Conservation (phyloP, 1,140 invertebrate species). For the Ephestia elutella region DNA sequence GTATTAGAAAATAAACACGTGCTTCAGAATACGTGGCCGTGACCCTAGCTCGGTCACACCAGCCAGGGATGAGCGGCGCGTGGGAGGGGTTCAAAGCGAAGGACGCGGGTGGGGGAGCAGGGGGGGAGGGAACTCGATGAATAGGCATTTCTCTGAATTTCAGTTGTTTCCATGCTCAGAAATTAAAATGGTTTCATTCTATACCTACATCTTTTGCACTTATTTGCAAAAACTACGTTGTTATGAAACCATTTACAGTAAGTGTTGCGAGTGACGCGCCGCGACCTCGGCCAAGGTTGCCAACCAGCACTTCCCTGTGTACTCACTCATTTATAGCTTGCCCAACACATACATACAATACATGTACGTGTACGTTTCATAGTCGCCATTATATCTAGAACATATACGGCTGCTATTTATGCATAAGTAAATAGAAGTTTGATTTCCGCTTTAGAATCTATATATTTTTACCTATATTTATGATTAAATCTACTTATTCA, state of each 20-base stretch:
- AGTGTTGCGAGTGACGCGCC: conserved; percentile 59
- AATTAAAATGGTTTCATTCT: conserved; percentile 19
- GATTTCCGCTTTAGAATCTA: background rate
- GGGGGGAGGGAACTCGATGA: conserved; percentile 9
- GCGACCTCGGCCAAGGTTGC: conserved; percentile 68
- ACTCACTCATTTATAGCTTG: conserved; percentile 54
- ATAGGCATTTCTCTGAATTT: conserved; percentile 30
- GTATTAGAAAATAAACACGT: conserved; percentile 26
- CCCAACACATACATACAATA: conserved; percentile 28
- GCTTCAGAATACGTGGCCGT: conserved; percentile 47
- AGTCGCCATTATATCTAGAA: conserved; percentile 11
- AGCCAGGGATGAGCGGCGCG: conserved; percentile 27
- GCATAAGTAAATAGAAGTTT: background rate
- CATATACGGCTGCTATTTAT: background rate
- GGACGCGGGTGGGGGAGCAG: conserved; percentile 12
- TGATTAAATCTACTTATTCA: too few relatives aligned
- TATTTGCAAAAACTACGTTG: conserved; percentile 11
- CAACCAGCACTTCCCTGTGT: conserved; percentile 63
- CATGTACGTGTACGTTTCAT: background rate
- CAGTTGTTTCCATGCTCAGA: conserved; percentile 25
- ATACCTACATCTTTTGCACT: conserved; percentile 9
- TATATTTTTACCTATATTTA: too few relatives aligned
- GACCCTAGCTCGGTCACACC: conserved; percentile 54
- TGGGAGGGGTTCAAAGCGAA: conserved; percentile 29
- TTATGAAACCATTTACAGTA: conserved; percentile 63